Evolutionary conservation across 2,113 vertebrate genomes (phyloP), one percentile per base, ranked within the genome.

Genomic region (Neomonachus schauinslandi): DNA sequence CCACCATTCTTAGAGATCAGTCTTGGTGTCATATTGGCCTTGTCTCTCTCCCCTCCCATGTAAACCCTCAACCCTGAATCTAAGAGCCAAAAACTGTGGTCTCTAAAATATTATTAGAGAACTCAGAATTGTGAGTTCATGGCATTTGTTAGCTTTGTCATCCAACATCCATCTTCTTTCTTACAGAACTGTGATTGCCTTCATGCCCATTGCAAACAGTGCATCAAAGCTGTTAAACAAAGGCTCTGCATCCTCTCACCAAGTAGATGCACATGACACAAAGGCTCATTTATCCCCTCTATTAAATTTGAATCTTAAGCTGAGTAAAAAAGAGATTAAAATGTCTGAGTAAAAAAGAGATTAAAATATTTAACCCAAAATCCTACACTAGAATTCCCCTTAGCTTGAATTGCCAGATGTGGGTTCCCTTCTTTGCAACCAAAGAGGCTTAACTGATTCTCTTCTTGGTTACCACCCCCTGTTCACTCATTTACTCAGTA

Each of bases 351-450:
- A 15, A 36, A 46, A 71, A 19, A 24, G 24, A 77, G 24, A 55
- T 74, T 33, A 24, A 89, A 92, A 72, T 49, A 26, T 76, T 46
- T 76, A 76, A 24, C 5, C 84, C 49, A 28, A 22, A 4, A 21
- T 91, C 10, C 10, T 87, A 69, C 5, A 11, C 4, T 12, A 39
- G 36, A 39, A 92, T 24, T 69, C 28, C 36, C 16, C 28, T 71
- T 92, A 77, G 28, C 33, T 97, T 94, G n/a, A 51, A 46, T 33
- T 87, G 28, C 26, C 51, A 26, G 33, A 42, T 21, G 6, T 71
- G 55, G 19, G 1, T 87, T 86, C 46, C 67, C 22, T 91, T 71
- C 8, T 57, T 79, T 74, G 10, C 22, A 86, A 82, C 33, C 42
- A 89, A 63, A 57, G 88, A 91, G 74, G 21, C 71, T 76, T 33